phyloP scores from a whole-genome alignment of 2,797 vertebrate genomes.

The Sebastolobus alascanus region DNA sequence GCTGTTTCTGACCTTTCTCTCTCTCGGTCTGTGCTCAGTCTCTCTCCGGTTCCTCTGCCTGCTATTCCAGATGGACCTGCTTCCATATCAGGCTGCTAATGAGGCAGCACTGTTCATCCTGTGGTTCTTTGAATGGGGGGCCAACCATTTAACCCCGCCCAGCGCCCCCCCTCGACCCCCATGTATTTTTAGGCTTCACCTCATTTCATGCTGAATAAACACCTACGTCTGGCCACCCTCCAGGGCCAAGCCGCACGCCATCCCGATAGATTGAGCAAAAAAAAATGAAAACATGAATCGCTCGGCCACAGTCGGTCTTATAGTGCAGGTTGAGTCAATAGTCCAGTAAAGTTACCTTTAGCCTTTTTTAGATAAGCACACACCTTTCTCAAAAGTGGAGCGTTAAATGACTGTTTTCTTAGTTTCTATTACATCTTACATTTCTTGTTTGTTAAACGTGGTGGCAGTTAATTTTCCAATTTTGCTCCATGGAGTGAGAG shows the following conservation, averaged over 20 bases:
- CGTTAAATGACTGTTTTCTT: not conserved
- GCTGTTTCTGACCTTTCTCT: constrained; percentile 24
- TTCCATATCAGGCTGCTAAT: constrained; percentile 64
- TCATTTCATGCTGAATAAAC: constrained; percentile 79
- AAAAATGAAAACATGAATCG: constrained; percentile 5
- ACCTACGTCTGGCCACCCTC: constrained; percentile 36
- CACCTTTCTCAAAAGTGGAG: not conserved
- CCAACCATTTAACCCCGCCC: constrained; percentile 71
- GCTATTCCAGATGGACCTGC: constrained; percentile 58
- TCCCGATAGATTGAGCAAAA: constrained; percentile 12
- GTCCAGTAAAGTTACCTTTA: not conserved
- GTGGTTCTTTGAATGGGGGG: constrained; percentile 58
- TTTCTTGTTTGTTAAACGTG: not conserved
- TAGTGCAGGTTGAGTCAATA: not conserved
- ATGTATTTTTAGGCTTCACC: constrained; percentile 71
- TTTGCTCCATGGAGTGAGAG: not conserved
- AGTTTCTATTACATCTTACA: not conserved
- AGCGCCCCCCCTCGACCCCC: constrained; percentile 18
- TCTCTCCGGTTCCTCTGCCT: constrained; percentile 44
- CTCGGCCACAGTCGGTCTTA: not conserved
- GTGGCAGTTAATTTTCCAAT: not conserved
- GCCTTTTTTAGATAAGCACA: not conserved
- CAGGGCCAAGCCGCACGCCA: constrained; percentile 19
- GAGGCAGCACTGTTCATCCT: constrained; percentile 61
- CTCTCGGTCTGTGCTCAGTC: constrained; percentile 23